These are phyloP conservation scores for Ips nitidus DNA, from an alignment of 1,140 invertebrate genomes.

Conservation along the genomic window DNA sequence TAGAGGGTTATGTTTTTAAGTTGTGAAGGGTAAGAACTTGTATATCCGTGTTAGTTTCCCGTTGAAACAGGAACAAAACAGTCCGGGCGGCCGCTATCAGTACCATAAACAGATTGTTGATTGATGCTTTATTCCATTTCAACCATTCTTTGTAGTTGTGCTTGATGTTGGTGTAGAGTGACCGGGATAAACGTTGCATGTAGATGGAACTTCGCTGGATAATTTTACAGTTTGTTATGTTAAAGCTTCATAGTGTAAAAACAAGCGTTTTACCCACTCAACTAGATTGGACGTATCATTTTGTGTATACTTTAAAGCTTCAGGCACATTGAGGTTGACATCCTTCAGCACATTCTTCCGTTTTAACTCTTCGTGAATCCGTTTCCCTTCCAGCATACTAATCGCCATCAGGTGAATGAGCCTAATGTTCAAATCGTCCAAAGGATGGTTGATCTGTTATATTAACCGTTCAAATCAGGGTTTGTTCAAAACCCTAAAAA, in stretches of 20 bases:
- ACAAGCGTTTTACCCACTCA: conserved; percentile 45
- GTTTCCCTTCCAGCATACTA: conserved; percentile 48
- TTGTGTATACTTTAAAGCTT: conserved; percentile 46
- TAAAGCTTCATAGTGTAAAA: conserved; percentile 7
- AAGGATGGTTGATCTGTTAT: conserved; percentile 35
- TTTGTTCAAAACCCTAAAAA: neutral
- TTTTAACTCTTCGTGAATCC: conserved; percentile 46
- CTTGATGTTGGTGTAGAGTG: conserved; percentile 44
- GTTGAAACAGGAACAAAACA: conserved; percentile 48
- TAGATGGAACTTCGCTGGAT: conserved; percentile 46
- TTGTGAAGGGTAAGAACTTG: conserved; percentile 5
- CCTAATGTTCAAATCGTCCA: conserved; percentile 35
- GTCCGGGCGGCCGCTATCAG: conserved; percentile 47
- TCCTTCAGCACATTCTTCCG: conserved; percentile 41
- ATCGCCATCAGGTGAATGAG: conserved; percentile 39
- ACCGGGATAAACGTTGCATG: conserved; percentile 42
- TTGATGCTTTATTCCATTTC: conserved; percentile 27
- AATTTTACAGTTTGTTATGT: neutral
- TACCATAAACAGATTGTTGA: conserved; percentile 45
- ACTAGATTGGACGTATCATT: conserved; percentile 37
- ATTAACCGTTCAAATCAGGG: conserved; percentile 4
- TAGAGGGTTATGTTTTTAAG: neutral
- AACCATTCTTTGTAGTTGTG: conserved; percentile 44
- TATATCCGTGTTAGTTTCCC: conserved; percentile 41
- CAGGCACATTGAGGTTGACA: conserved; percentile 49